These are phyloP conservation scores for Cyrtorhinus lividipennis DNA, from an alignment of 1,140 invertebrate species.

Conservation along the genomic window DNA sequence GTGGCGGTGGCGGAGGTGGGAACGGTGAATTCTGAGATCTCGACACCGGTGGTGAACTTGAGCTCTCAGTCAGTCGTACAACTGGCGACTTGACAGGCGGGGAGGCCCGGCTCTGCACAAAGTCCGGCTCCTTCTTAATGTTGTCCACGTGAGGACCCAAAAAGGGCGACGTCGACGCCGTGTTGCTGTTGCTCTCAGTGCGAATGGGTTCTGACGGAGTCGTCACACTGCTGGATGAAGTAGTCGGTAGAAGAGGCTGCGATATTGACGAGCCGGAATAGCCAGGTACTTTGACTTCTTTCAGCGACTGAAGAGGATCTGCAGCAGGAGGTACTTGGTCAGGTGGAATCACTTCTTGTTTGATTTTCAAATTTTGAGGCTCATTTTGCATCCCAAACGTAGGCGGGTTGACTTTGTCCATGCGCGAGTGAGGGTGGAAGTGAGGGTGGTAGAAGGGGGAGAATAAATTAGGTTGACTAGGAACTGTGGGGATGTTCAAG, in stretches of 20 bases:
- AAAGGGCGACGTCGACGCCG: slow-evolving; percentile 21
- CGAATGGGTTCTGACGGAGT: slow-evolving; percentile 15
- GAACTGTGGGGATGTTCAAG: slow-evolving; percentile 24
- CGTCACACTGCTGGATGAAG: slow-evolving; percentile 22
- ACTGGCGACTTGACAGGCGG: slow-evolving; percentile 31
- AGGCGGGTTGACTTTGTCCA: slow-evolving; percentile 22
- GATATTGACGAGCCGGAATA: slow-evolving; percentile 33
- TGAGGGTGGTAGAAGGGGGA: slow-evolving; percentile 26
- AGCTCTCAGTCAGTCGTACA: slow-evolving; percentile 33
- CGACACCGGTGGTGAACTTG: slow-evolving; percentile 22
- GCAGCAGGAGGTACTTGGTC: slow-evolving; percentile 37
- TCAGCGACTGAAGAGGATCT: slow-evolving; percentile 59
- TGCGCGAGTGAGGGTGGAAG: slow-evolving; percentile 23
- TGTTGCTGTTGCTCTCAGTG: slow-evolving; percentile 12
- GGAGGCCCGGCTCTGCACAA: slow-evolving; percentile 32
- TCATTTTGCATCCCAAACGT: slow-evolving; percentile 32
- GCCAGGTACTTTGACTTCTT: slow-evolving; percentile 66
- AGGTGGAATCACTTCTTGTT: slow-evolving; percentile 46
- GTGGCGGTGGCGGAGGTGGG: slow-evolving; percentile 23
- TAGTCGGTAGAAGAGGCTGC: slow-evolving; percentile 27
- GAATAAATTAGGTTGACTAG: slow-evolving; percentile 20
- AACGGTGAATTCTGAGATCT: slow-evolving; percentile 24
- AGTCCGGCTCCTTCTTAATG: slow-evolving; percentile 59
- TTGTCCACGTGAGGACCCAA: slow-evolving; percentile 38
- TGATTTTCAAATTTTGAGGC: slow-evolving; percentile 64